phyloP scores from a whole-genome alignment of 2,888 invertebrate genomes.

The Idaea straminata region DNA sequence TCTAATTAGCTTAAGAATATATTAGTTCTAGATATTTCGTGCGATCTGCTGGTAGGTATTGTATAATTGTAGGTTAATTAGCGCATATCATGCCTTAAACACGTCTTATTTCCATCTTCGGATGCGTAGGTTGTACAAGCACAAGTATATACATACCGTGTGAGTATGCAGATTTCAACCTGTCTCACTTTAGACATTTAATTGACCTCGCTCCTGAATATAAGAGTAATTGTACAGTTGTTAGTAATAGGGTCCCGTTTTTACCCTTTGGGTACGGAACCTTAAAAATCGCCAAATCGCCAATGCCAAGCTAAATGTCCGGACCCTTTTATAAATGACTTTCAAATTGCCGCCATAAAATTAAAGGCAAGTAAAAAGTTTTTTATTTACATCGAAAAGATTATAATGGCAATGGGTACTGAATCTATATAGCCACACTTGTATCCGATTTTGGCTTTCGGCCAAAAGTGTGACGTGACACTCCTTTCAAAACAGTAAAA shows the following conservation, averaged over 20 bases:
- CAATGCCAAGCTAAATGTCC: conserved; percentile 1
- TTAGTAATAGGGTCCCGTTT: too few relatives aligned
- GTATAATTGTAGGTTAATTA: too few relatives aligned
- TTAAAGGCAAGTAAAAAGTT: not conserved
- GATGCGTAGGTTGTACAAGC: too few relatives aligned
- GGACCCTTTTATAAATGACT: not conserved
- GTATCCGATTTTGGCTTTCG: not conserved
- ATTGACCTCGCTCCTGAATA: conserved; percentile 16
- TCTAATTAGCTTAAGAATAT: too few relatives aligned
- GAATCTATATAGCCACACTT: not conserved
- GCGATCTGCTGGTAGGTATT: too few relatives aligned
- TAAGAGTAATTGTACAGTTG: not conserved
- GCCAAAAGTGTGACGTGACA: not conserved
- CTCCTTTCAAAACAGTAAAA: not conserved
- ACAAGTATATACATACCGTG: not conserved
- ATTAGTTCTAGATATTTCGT: too few relatives aligned
- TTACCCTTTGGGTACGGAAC: too few relatives aligned
- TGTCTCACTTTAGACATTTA: conserved; percentile 5
- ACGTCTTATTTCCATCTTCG: too few relatives aligned
- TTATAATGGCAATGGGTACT: not conserved
- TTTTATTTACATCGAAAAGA: not conserved
- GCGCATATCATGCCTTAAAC: too few relatives aligned
- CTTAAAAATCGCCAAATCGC: too few relatives aligned
- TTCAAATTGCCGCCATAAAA: not conserved
- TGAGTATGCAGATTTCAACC: conserved; percentile 9